Evolutionary conservation across 2,113 vertebrate species (phyloP).

Genomic region (Phyllopteryx taeniolatus): DNA sequence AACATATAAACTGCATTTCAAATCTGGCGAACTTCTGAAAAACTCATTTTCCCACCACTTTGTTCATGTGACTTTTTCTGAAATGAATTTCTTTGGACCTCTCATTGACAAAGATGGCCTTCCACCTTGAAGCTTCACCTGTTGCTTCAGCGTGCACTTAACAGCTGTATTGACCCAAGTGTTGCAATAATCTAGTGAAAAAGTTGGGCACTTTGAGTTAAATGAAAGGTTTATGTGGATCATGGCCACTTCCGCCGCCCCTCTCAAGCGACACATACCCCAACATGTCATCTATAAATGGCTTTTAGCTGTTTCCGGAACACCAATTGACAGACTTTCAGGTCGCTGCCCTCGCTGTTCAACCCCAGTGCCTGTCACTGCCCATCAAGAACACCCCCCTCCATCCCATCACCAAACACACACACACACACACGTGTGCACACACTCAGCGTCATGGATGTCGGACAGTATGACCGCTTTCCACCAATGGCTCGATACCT

Average conservation of each 20-base stretch:
- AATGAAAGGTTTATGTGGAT: neutral
- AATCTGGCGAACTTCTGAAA: no score
- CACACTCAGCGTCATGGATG: constrained; percentile 18
- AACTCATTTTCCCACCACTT: no score
- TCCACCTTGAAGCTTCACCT: neutral
- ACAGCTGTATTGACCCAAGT: neutral
- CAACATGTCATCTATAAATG: constrained; percentile 39
- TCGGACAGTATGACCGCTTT: constrained; percentile 49
- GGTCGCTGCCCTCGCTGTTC: constrained; percentile 41
- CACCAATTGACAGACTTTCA: constrained; percentile 41
- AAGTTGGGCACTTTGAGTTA: neutral
- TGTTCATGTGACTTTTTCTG: neutral
- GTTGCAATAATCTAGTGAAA: neutral
- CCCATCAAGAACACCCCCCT: constrained; percentile 42
- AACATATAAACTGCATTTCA: no score
- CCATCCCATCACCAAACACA: constrained; percentile 16
- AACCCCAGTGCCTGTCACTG: constrained; percentile 41
- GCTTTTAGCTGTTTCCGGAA: constrained; percentile 39
- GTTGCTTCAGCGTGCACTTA: neutral
- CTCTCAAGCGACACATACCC: constrained; percentile 2
- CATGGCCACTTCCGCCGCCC: constrained; percentile 6
- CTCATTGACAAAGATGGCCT: neutral
- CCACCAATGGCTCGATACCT: constrained; percentile 62
- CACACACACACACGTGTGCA: constrained; percentile 9
- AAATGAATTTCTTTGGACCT: neutral